Percentiles rank a stretch among this genome's conserved stretches.
Evolutionary conservation across 2,797 vertebrate species (phyloP).

Genomic region (Kryptopterus vitreolus): DNA sequence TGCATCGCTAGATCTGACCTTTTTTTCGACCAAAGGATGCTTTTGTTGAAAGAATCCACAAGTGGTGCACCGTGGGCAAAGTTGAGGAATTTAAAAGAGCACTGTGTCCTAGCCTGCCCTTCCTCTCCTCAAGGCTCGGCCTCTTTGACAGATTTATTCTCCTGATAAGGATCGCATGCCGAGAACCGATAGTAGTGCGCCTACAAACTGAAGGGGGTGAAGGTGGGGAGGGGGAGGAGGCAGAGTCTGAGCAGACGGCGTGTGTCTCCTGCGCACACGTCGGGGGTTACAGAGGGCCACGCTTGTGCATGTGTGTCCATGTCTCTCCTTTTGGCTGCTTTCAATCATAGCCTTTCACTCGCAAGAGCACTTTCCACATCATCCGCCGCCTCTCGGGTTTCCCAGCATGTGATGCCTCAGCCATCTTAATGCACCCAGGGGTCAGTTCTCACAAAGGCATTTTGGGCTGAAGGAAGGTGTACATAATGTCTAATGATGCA

Average conservation of each 20-base stretch:
- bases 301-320: constrained; percentile 29
- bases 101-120: constrained; percentile 45
- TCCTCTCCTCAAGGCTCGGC: constrained; percentile 34
- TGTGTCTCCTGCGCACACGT: constrained; percentile 48
- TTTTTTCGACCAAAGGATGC: constrained; percentile 9
- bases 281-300: constrained; percentile 36
- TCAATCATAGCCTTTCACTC: constrained; percentile 53
- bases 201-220: constrained; percentile 38
- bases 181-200: constrained; percentile 51
- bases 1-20: constrained; percentile 27
- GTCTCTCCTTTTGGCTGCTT: constrained; percentile 49
- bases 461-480: constrained; percentile 52
- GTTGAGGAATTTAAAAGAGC: constrained; percentile 43
- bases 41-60: constrained; percentile 17
- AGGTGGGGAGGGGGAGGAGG: background rate
- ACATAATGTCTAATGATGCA: constrained; percentile 59
- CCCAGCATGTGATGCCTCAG: constrained; percentile 52
- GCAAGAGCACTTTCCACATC: constrained; percentile 51
- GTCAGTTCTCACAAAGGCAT: constrained; percentile 50
- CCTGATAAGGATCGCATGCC: constrained; percentile 52
- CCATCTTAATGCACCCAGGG: constrained; percentile 53
- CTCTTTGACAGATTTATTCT: constrained; percentile 50
- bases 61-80: constrained; percentile 31
- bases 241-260: constrained; percentile 18
- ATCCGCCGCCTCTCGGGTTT: constrained; percentile 50